A percentile compares a stretch with the other conserved stretches of the same genome.
These are phyloP conservation scores for Speoplatyrhinus poulsoni DNA, from an alignment of 2,113 vertebrate species.

Conservation along the genomic window DNA sequence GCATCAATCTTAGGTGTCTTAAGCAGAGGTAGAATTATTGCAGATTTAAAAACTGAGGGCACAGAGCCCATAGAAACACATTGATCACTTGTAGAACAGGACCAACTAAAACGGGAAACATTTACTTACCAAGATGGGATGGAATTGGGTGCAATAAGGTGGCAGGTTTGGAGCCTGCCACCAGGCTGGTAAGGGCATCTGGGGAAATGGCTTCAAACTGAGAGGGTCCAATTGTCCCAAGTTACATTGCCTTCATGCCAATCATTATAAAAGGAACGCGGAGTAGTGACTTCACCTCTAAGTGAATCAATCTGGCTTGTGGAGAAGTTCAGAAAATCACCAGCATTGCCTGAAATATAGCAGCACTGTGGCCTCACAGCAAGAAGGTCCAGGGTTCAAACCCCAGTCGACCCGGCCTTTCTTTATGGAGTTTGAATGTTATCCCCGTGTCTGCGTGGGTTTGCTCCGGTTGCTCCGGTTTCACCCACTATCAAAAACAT, in stretches of 20 bases:
- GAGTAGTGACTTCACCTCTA: not conserved
- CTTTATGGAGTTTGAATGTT: no score
- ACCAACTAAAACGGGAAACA: not conserved
- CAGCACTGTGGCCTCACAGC: no score
- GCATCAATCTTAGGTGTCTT: not conserved
- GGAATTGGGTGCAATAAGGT: not conserved
- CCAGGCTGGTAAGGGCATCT: not conserved
- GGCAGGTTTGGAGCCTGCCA: not conserved
- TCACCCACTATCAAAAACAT: no score
- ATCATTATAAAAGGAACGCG: not conserved
- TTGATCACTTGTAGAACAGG: not conserved
- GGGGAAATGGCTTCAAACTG: not conserved
- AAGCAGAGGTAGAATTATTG: no score
- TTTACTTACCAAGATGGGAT: not conserved
- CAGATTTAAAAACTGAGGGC: no score
- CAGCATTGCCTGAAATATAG: not conserved
- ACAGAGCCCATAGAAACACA: not conserved
- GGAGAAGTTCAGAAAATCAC: not conserved
- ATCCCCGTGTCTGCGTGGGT: no score
- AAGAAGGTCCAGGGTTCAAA: no score
- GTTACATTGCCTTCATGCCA: not conserved
- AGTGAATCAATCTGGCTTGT: not conserved
- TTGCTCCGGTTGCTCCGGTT: no score
- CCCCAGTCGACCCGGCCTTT: no score
- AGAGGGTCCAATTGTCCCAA: not conserved